Evolutionary conservation across 23 tunicate genomes (phyloP), one percentile per base, ranked within the genome.

Genomic region (Ciona savignyi): DNA sequence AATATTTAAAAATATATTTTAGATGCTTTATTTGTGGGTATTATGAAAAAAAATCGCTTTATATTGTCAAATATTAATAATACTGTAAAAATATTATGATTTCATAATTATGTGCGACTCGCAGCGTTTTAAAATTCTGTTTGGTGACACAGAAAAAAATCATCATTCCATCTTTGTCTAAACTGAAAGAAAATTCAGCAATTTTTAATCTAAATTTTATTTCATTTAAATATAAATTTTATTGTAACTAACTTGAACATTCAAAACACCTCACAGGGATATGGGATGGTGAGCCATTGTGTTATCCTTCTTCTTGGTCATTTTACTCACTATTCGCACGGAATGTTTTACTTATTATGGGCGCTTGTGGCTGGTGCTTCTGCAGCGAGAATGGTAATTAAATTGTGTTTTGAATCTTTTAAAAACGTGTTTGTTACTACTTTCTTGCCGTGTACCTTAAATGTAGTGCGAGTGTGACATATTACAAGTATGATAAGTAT

Each of bases 271-370:
- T 65, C 60, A 1, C 76, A 91, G 97, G 98, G 98, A 22, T 93
- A 93, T 81, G 98, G 98, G 28, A 93, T 93, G 98, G 84, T 93
- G 32, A 93, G 98, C 34, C 98, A 93, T 63, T 86, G 93, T 67
- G 77, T 93, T 9, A 82, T 93, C 30, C 75, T 86, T 3, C 73
- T 93, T 0, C 35, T 86, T 20, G 98, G 93, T 15, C 88, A 93
- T 63, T 74, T 93, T 35, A 85, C 88, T 19, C 93, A 93, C 31
- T 93, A 86, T 74, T 78, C 90, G 23, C 97, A 91, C 62, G 84
- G 95, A 29, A 67, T 78, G 42, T 91, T 91, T 76, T 91, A 91
- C 51, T 2, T 91, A 15, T 64, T 85, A 0, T 91, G 97, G 97
- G 76, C 80, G 3, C 20, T 85, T 27, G 74, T 84, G 42, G 90